Base-by-base conservation (phyloP, 2,113 vertebrate species). In the Taxidea taxus region DNA sequence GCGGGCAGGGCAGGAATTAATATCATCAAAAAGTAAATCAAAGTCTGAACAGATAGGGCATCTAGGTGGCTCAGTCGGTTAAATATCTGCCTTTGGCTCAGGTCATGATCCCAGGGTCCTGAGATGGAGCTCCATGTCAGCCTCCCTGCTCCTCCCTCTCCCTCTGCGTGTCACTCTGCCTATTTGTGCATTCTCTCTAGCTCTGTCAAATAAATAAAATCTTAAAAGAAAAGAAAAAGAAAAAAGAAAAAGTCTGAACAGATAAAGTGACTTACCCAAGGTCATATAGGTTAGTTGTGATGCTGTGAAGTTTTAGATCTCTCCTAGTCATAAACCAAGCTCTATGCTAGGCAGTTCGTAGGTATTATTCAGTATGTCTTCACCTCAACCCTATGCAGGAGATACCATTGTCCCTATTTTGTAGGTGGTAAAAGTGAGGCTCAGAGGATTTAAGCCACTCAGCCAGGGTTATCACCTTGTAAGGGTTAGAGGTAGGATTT, bases 21-120 rank as follows among this genome's bases (percentile, higher is more conserved):
- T 37, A 62, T 49, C 56, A 56, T 92, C 42, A 81, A 72, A 89
- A 87, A 87, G 44, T 92, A 13, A 74, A 42, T 68, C 10, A 27
- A 90, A 37, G 29, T 75, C 39, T 66, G 34, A 56, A 42, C 23
- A 77, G 62, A 66, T 34, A 66, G 62, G 31, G 62, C 6, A 1
- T 7, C 31, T 34, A 6, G 29, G 62, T 34, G 29, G 62, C 62
- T 66, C 14, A 66, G 31, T 34, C 0, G 3, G 29, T 64, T 64
- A 66, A 66, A 3, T 3, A 3, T 34, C 62, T 66, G 62, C 62
- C 62, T 66, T 66, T 3, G 1, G 31, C 62, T 34, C 62, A 64
- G 62, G 29, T 34, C 62, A 16, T 7, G 29, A 64, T 34, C 62
- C 29, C 62, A 34, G 62, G 29, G 14, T 64, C 13, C 62, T 64